Percentiles rank a stretch among this genome's conserved stretches.
phyloP scores from a whole-genome alignment of 2,888 invertebrate genomes.

The Volucella zonaria region DNA sequence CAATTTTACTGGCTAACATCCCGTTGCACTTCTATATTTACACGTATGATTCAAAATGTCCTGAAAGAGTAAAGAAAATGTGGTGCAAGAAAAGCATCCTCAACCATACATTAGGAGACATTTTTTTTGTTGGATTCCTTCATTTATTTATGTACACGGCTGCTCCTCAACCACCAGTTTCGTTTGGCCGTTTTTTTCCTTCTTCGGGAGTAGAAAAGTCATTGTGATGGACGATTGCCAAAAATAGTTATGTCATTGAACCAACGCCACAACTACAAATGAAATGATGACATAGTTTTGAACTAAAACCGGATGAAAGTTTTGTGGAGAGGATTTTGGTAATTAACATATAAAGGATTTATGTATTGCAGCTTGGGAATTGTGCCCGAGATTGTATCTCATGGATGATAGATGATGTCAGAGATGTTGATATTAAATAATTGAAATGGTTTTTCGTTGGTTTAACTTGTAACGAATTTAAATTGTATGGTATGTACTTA shows the following conservation, averaged over 20 bases:
- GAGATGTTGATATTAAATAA: slow-evolving; percentile 33
- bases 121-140: slow-evolving; percentile 17
- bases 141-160: not conserved
- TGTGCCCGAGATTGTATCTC: slow-evolving; percentile 13
- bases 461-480: not conserved
- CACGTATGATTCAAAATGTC: slow-evolving; percentile 16
- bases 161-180: slow-evolving; percentile 31
- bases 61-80: not conserved
- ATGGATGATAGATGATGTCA: slow-evolving; percentile 60
- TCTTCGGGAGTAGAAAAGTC: slow-evolving; percentile 24
- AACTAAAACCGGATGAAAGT: slow-evolving; percentile 13
- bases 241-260: slow-evolving; percentile 66
- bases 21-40: slow-evolving; percentile 21
- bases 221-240: slow-evolving; percentile 67
- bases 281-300: slow-evolving; percentile 67
- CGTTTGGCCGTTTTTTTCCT: slow-evolving; percentile 3
- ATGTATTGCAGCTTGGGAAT: slow-evolving; percentile 22
- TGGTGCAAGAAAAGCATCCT: slow-evolving; percentile 16
- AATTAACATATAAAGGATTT: slow-evolving; percentile 67
- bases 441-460: slow-evolving; percentile 46
- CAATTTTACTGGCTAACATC: slow-evolving; percentile 69
- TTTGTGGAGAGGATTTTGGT: slow-evolving; percentile 54
- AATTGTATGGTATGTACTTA: too few species aligned
- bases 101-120: slow-evolving; percentile 63
- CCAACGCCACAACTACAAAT: slow-evolving; percentile 28